A percentile compares a stretch with the other conserved stretches of the same genome.
phyloP scores from a whole-genome alignment of 2,888 invertebrate species.

The Hypsopygia costalis region DNA sequence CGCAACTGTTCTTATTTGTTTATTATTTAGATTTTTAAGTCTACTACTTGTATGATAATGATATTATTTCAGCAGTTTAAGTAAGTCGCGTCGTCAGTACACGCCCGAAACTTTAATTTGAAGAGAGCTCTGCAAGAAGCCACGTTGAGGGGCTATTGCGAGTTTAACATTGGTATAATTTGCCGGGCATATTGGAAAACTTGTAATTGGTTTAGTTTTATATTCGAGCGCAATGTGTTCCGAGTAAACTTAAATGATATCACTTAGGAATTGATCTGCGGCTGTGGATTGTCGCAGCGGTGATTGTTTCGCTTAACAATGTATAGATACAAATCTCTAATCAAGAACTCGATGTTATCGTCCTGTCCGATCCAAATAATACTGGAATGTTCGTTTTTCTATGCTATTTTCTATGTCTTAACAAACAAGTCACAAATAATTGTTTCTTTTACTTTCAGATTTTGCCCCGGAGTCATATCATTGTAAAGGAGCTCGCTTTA shows the following conservation, averaged over 20 bases:
- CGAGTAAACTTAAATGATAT: slow-evolving; percentile 56
- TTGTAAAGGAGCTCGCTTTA: slow-evolving; percentile 61
- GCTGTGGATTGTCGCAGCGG: slow-evolving; percentile 8
- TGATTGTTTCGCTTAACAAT: slow-evolving; percentile 1
- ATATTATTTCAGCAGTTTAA: too few relatives aligned
- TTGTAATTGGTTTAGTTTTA: slow-evolving; percentile 77
- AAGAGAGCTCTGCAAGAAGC: slow-evolving; percentile 47
- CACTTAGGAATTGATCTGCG: slow-evolving; percentile 42
- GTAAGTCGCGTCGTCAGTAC: slow-evolving; percentile 1
- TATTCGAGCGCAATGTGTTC: slow-evolving; percentile 58
- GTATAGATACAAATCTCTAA: slow-evolving; percentile 7
- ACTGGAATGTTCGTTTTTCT: neutral
- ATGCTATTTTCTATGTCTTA: too few relatives aligned
- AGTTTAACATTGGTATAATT: slow-evolving; percentile 70
- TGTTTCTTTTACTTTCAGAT: slow-evolving; percentile 58
- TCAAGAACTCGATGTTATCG: slow-evolving; percentile 2
- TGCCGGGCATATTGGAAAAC: slow-evolving; percentile 72
- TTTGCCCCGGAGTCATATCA: slow-evolving; percentile 74
- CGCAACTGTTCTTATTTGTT: too few relatives aligned
- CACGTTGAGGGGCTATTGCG: slow-evolving; percentile 50
- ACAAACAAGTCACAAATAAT: slow-evolving; percentile 7
- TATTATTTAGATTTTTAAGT: too few relatives aligned
- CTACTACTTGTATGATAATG: too few relatives aligned
- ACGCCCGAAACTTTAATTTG: slow-evolving; percentile 45
- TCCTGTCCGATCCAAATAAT: neutral